Conservation (phyloP, 1,140 invertebrate species). For the Diabrotica undecimpunctata region DNA sequence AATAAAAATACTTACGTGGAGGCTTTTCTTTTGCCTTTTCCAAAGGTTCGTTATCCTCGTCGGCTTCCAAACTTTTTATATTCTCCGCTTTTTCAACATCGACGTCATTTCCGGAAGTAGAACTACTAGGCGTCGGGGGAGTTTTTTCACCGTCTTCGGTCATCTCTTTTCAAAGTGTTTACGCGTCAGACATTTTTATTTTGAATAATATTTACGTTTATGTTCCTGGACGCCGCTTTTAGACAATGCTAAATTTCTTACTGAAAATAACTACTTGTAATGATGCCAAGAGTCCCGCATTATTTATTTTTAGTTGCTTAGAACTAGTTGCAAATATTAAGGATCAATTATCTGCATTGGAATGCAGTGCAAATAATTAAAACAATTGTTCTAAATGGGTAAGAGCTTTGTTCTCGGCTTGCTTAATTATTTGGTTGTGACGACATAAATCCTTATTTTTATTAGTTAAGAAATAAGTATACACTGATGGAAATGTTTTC, state of each 20-base stretch:
- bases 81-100: slow-evolving; percentile 26
- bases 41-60: slow-evolving; percentile 33
- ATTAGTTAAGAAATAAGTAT: no score
- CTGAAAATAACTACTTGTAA: background rate
- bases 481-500: no score
- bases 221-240: background rate
- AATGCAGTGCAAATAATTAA: background rate
- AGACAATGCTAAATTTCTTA: background rate
- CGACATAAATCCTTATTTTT: no score
- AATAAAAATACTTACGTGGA: slow-evolving; percentile 33
- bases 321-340: background rate
- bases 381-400: slow-evolving; percentile 4
- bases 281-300: background rate
- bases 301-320: slow-evolving; percentile 14
- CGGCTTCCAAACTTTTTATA: slow-evolving; percentile 17
- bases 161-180: background rate
- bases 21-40: slow-evolving; percentile 37
- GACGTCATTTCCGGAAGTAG: background rate
- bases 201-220: background rate
- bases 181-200: background rate
- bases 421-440: no score
- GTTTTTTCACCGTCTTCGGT: background rate
- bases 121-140: background rate
- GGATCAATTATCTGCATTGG: background rate
- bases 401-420: slow-evolving; percentile 6